Evolutionary conservation across 92 coral and sea anemone genomes (phyloP), one percentile per base, ranked within the genome.

Genomic region (Ricordea florida): DNA sequence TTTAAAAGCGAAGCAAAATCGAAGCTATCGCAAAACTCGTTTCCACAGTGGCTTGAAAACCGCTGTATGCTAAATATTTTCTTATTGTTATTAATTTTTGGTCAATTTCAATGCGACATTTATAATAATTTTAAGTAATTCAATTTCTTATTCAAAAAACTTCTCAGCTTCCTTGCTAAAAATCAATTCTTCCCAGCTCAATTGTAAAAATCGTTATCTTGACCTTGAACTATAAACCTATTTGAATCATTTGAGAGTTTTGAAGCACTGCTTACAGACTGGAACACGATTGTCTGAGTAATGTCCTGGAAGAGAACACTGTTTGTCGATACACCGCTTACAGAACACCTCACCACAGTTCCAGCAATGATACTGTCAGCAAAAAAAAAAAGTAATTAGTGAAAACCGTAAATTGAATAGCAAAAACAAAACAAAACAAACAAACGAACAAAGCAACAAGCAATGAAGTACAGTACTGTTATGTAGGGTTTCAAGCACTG

Each of bases 261-360:
- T 94, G 85, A 62, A 91, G 64, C 98, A 94, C 41, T 62, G 59
- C 69, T 89, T 94, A 62, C 98, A 94, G 29, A 94, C 98, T 7
- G 98, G 98, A n/a, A 94, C 98, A 26, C 82, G 86, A 82, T 94
- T 94, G 64, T 94, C 98, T n/a, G 98, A 94, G 72, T 94, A 94
- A 65, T 94, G 97, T 30, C 97, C 97, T 28, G 97, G 98, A 43
- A 94, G 84, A 5, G 98, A 82, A 30, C 92, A 88, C 66, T 94
- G 97, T 57, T 88, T 82, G 49, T 86, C 97, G 48, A 91, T 91
- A 37, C 98, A 94, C 24, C 97, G 86, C 29, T 91, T 89, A 78
- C 98, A 94, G 79, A 94, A 94, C 56, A 94, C 98, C 46, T 88
- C 88, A 14, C 98, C 98, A 66, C 98, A 94, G 64, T 94, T 94